Base-by-base conservation (phyloP, 2,113 vertebrate genomes). In the Octodon degus region DNA sequence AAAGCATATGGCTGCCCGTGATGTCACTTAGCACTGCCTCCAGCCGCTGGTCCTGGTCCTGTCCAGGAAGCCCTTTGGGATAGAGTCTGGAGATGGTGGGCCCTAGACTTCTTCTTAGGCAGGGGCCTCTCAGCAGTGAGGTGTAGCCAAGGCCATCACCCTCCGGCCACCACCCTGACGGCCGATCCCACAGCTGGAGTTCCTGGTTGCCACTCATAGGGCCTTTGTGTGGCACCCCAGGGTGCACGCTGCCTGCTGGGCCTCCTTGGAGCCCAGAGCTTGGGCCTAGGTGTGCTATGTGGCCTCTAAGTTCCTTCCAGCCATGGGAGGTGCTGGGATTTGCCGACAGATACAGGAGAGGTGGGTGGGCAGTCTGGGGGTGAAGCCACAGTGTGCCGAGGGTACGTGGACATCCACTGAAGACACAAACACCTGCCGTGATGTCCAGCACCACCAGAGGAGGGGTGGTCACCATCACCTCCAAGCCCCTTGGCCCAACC, bases 381-480 rank as follows among this genome's bases (percentile, higher is more conserved):
- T 83, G 85, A 77, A 25, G 27, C 9, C 0, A 0, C 2, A 17
- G 43, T 10, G 22, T 3, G 37, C 43, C 16, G 16, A 70, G 74
- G 77, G 62, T 5, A 40, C 0, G 8, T 8, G 62, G 93, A 60
- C 5, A 0, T 43, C 47, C 9, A 40, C 24, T 81, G 72, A 68
- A 80, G 62, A 80, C 47, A 24, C n/a, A 12, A 25, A 12, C 0
- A 1, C 14, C 47, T 0, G 7, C 11, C 0, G 1, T 1, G 11
- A 30, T 1, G 24, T 19, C 1, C 6, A 30, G 24, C 53, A 10
- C 6, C 11, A 19, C 50, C 12, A 1, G 10, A 68, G 89, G 40
- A 17, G 8, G 12, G 1, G 0, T 11, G 12, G 13, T 53, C 80
- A 5, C 2, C 50, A 89, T 25, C 7, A 34, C 30, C 40, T 58